Evolutionary conservation across 2,797 vertebrate genomes (phyloP).

Genomic region (Sebastes matsubarae): DNA sequence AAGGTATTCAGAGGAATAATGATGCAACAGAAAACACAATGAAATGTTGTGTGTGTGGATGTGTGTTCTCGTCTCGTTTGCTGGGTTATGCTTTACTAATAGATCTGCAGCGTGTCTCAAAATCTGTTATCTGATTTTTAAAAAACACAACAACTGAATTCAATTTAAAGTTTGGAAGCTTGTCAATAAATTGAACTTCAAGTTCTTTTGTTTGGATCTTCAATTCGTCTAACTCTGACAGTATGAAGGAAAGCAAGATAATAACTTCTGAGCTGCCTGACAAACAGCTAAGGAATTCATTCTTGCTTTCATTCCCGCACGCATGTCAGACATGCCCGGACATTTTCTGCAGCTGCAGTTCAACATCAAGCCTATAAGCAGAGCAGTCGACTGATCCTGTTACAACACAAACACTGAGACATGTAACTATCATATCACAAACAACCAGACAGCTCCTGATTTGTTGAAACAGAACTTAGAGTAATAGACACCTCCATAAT

Average conservation of each 20-base stretch:
- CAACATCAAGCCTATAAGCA: conserved; percentile 6
- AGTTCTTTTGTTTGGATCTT: not conserved
- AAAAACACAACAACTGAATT: not conserved
- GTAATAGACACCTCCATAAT: not conserved
- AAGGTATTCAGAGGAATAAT: conserved; percentile 5
- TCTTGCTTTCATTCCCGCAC: conserved; percentile 2
- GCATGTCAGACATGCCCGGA: conserved; percentile 44
- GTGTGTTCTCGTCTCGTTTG: not conserved
- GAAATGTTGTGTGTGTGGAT: not conserved
- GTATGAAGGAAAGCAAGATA: not conserved
- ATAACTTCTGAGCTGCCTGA: not conserved
- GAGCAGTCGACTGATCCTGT: conserved; percentile 5
- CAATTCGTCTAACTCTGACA: not conserved
- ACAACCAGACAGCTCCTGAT: conserved; percentile 4
- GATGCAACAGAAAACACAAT: not conserved
- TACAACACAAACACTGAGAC: conserved; percentile 24
- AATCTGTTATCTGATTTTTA: not conserved
- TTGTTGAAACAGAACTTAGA: conserved; percentile 17
- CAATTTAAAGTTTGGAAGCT: not conserved
- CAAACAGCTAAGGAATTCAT: conserved; percentile 17
- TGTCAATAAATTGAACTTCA: not conserved
- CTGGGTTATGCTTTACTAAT: not conserved
- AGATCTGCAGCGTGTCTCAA: not conserved
- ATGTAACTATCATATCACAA: not conserved
- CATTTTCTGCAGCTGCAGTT: conserved; percentile 30